Conservation (phyloP, 2,113 vertebrate species). For the Stercorarius parasiticus region DNA sequence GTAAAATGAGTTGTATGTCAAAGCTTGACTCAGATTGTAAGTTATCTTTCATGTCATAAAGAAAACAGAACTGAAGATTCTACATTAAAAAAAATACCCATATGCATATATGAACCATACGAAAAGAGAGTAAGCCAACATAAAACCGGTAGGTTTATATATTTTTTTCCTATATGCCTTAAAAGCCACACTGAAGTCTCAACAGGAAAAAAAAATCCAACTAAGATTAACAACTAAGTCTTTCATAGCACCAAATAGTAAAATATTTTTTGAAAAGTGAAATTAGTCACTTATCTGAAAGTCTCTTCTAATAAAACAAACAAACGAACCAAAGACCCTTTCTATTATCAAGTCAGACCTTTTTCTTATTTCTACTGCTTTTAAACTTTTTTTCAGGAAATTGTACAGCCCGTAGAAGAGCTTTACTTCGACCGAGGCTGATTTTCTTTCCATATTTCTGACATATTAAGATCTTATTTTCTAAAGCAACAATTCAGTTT, state of each 20-base stretch:
- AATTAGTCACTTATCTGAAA: background rate
- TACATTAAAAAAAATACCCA: background rate
- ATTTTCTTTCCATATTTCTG: background rate
- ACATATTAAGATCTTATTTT: background rate
- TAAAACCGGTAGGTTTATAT: background rate
- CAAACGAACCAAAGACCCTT: background rate
- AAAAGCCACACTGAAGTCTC: background rate
- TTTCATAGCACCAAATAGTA: background rate
- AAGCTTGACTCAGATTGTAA: background rate
- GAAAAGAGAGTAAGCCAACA: background rate
- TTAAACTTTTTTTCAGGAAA: background rate
- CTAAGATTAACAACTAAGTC: background rate
- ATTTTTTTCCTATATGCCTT: background rate
- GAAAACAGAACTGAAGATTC: background rate
- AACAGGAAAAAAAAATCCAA: background rate
- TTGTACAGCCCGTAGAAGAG: background rate
- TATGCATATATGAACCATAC: background rate
- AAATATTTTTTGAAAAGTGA: background rate
- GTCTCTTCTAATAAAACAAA: background rate
- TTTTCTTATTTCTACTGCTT: background rate
- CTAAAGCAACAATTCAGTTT: background rate
- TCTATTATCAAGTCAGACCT: background rate
- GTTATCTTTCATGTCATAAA: background rate
- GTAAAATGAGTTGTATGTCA: background rate
- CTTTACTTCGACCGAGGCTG: background rate